A percentile compares a stretch with the other conserved stretches of the same genome.
phyloP scores from a whole-genome alignment of 2,888 invertebrate species.

The Agonopterix arenella region DNA sequence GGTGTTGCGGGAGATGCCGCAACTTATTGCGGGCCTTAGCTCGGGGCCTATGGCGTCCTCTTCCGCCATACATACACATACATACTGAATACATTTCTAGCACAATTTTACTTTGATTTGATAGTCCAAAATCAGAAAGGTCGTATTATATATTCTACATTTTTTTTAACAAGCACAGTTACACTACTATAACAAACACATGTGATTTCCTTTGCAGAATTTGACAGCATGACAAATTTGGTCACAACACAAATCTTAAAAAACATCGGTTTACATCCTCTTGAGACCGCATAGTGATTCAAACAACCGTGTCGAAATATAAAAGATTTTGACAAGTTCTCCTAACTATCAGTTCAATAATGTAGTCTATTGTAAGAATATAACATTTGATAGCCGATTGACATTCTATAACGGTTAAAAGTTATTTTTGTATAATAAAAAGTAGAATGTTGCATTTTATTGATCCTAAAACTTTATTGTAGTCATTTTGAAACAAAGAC shows the following conservation, averaged over 20 bases:
- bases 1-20: no score
- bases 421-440: background rate
- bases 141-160: no score
- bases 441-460: no score
- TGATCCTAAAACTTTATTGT: background rate
- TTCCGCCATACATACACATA: no score
- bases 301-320: constrained; percentile 1
- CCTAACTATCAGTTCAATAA: background rate
- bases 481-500: background rate
- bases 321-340: background rate
- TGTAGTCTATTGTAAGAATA: background rate
- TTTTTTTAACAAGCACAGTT: no score
- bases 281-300: background rate
- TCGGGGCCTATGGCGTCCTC: no score
- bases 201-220: background rate
- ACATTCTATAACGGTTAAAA: constrained; percentile 1
- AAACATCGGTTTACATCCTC: background rate
- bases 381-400: background rate
- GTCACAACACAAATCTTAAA: background rate
- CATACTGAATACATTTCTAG: no score
- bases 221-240: background rate
- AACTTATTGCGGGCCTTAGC: no score
- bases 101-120: no score
- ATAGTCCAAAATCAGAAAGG: no score
- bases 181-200: no score